Conservation (phyloP, 2,113 vertebrate species). For the Tragelaphus strepsiceros region DNA sequence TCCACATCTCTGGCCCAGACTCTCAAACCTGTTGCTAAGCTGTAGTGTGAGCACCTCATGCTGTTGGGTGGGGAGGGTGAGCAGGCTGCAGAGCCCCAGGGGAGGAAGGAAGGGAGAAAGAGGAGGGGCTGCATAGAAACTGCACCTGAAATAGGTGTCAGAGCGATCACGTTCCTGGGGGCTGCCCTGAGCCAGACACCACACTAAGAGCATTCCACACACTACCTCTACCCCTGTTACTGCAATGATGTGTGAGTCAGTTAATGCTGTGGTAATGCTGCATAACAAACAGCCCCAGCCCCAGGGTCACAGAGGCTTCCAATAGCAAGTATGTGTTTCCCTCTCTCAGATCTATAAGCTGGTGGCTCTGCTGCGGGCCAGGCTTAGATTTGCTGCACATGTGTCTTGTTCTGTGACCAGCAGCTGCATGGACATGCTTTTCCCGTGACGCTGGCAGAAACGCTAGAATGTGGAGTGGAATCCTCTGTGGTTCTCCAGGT, state of each 20-base stretch:
- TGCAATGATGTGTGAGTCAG: rapidly evolving
- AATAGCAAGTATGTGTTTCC: neutral
- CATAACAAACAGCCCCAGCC: neutral
- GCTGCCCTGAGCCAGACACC: neutral
- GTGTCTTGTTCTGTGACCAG: neutral
- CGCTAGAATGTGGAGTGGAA: too few species aligned
- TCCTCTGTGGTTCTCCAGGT: too few species aligned
- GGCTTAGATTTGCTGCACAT: neutral
- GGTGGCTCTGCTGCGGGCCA: neutral
- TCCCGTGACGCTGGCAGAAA: rapidly evolving
- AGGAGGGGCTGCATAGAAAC: neutral
- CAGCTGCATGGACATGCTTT: rapidly evolving
- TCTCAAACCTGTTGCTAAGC: neutral
- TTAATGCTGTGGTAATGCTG: neutral
- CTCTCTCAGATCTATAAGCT: neutral
- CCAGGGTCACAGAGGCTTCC: neutral
- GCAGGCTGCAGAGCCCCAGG: rapidly evolving
- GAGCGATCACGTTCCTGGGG: rapidly evolving
- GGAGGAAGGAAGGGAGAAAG: too few species aligned
- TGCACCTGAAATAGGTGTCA: neutral
- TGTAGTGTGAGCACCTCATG: rapidly evolving
- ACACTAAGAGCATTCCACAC: rapidly evolving
- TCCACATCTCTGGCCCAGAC: neutral
- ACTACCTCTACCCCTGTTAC: rapidly evolving
- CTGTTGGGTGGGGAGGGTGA: rapidly evolving